Percentiles rank a stretch among this genome's conserved stretches.
phyloP scores from a whole-genome alignment of 2,113 vertebrate genomes.

The Plotosus lineatus region DNA sequence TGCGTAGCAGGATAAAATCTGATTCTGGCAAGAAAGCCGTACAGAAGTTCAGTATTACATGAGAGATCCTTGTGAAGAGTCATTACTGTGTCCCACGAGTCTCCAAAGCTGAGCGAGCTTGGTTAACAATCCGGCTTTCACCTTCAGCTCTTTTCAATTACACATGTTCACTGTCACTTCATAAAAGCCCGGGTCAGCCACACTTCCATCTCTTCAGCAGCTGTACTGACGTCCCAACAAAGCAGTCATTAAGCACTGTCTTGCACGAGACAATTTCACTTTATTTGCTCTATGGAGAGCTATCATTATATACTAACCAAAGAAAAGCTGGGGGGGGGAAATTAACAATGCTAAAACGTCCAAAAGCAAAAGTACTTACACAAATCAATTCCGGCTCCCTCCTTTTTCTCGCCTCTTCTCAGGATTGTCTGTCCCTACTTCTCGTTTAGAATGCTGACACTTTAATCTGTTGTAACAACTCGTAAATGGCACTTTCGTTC shows the following conservation, averaged over 20 bases:
- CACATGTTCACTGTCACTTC: slow-evolving; percentile 69
- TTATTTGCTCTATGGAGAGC: slow-evolving; percentile 51
- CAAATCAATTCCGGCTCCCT: slow-evolving; percentile 38
- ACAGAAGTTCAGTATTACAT: neutral
- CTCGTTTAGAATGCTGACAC: slow-evolving; percentile 61
- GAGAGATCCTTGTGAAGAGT: slow-evolving; percentile 3
- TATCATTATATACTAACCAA: slow-evolving; percentile 47
- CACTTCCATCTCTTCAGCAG: slow-evolving; percentile 66
- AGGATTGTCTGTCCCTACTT: slow-evolving; percentile 51
- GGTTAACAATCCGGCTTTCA: slow-evolving; percentile 4
- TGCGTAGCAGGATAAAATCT: neutral
- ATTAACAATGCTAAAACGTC: slow-evolving; percentile 54
- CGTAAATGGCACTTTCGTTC: slow-evolving; percentile 63
- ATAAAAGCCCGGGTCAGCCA: slow-evolving; percentile 69
- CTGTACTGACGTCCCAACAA: slow-evolving; percentile 63
- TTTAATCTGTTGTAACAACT: slow-evolving; percentile 60
- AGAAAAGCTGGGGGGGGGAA: slow-evolving; percentile 53
- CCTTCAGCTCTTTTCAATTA: slow-evolving; percentile 69
- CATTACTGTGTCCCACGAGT: slow-evolving; percentile 10
- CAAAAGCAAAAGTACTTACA: slow-evolving; percentile 55
- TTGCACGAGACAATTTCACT: slow-evolving; percentile 58
- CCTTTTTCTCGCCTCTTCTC: slow-evolving; percentile 40
- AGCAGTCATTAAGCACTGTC: slow-evolving; percentile 67
- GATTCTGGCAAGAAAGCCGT: neutral
- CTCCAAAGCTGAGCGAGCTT: slow-evolving; percentile 14